A percentile compares a stretch with the other conserved stretches of the same genome.
Conservation (phyloP, 2,888 invertebrate genomes). For the Dryobotodes eremita region DNA sequence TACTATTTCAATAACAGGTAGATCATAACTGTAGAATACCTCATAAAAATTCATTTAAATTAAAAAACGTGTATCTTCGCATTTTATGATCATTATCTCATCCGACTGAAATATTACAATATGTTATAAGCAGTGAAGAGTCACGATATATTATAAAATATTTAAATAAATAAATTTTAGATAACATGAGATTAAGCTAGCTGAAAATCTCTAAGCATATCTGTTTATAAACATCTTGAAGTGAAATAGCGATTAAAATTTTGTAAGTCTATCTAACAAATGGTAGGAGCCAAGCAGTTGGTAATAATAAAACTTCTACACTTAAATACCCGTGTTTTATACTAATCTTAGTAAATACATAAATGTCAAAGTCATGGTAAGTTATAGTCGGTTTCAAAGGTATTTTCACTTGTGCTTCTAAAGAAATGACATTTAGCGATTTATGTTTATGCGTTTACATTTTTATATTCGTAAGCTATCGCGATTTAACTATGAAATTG, state of each 20-base stretch:
- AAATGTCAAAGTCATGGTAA: constrained; percentile 66
- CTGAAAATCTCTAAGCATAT: constrained; percentile 4
- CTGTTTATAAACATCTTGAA: background rate
- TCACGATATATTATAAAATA: constrained; percentile 11
- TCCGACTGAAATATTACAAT: constrained; percentile 17
- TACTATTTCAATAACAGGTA: constrained; percentile 44
- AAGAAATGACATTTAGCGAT: constrained; percentile 42
- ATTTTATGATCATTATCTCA: constrained; percentile 36
- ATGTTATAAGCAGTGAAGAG: background rate
- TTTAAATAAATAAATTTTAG: background rate
- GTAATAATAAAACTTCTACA: constrained; percentile 53
- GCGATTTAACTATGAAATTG: background rate
- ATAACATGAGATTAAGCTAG: background rate
- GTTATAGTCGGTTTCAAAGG: constrained; percentile 56
- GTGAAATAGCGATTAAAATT: constrained; percentile 27
- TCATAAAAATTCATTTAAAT: constrained; percentile 37
- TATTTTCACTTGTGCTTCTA: constrained; percentile 50
- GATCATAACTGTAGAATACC: constrained; percentile 41
- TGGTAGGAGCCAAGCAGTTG: constrained; percentile 28
- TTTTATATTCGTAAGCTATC: constrained; percentile 39
- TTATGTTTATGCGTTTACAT: constrained; percentile 40
- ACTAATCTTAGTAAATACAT: constrained; percentile 62
- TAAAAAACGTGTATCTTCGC: constrained; percentile 34
- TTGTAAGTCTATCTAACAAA: constrained; percentile 32
- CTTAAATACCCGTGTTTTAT: constrained; percentile 54